A percentile compares a stretch with the other conserved stretches of the same genome.
These are phyloP conservation scores for Sphaerodactylus townsendi DNA, from an alignment of 2,113 vertebrate species.

Conservation along the genomic window DNA sequence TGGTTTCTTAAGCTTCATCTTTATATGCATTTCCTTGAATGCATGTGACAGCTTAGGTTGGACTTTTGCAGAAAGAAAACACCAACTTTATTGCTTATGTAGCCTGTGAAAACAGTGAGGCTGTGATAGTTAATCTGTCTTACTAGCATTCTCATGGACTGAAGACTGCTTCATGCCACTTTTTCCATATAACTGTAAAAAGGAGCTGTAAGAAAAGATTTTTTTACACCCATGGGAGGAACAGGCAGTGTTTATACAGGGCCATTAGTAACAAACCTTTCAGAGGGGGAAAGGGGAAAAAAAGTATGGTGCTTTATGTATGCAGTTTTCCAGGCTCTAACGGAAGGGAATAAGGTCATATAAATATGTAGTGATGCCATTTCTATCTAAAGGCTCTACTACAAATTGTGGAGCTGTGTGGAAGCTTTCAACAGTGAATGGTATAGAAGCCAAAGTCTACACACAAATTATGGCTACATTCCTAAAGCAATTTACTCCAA, in stretches of 20 bases:
- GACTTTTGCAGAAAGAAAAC: slow-evolving; percentile 26
- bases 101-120: slow-evolving; percentile 42
- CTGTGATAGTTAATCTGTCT: slow-evolving; percentile 51
- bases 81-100: slow-evolving; percentile 51
- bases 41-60: background rate
- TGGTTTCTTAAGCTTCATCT: slow-evolving; percentile 3
- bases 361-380: slow-evolving; percentile 23
- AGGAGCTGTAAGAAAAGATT: background rate
- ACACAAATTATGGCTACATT: background rate
- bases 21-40: background rate
- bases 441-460: background rate
- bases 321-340: background rate
- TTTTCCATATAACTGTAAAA: slow-evolving; percentile 43
- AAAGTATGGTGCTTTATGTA: background rate
- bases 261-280: slow-evolving; percentile 22
- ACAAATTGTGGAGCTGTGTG: background rate
- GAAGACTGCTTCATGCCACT: slow-evolving; percentile 37
- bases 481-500: slow-evolving; percentile 16
- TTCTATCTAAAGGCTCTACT: background rate
- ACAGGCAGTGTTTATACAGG: background rate
- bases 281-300: background rate
- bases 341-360: slow-evolving; percentile 23
- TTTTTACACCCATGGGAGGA: slow-evolving; percentile 17
- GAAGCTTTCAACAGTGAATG: background rate
- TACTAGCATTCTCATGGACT: background rate